Evolutionary conservation across 2,888 invertebrate genomes (phyloP).

Genomic region (Plagodis dolabraria): DNA sequence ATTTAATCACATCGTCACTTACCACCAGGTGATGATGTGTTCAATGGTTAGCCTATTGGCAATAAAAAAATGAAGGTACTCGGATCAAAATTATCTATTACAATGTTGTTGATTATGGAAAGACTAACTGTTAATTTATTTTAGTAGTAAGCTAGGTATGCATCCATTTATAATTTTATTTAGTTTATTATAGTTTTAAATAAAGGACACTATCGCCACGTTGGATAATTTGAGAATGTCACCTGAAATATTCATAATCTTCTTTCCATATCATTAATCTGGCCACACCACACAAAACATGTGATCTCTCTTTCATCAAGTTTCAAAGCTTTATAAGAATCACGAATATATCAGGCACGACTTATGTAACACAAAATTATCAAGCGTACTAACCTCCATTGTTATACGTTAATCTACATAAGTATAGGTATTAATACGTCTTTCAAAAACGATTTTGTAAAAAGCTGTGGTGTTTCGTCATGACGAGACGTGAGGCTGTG

Average conservation of each 20-base stretch:
- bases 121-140: not conserved
- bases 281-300: slow-evolving; percentile 41
- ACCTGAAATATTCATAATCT: not conserved
- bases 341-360: slow-evolving; percentile 69
- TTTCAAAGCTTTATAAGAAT: slow-evolving; percentile 61
- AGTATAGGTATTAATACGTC: slow-evolving; percentile 82
- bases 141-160: not conserved
- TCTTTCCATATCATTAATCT: slow-evolving; percentile 22
- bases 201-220: too few relatives aligned
- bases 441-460: slow-evolving; percentile 80
- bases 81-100: too few relatives aligned
- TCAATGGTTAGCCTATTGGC: too few relatives aligned
- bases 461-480: slow-evolving; percentile 74
- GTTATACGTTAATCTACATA: slow-evolving; percentile 80
- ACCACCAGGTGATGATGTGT: too few relatives aligned
- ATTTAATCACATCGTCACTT: too few relatives aligned
- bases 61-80: too few relatives aligned
- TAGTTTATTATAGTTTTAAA: too few relatives aligned
- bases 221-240: too few relatives aligned
- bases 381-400: slow-evolving; percentile 76
- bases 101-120: too few relatives aligned
- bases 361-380: slow-evolving; percentile 70
- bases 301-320: slow-evolving; percentile 72
- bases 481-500: slow-evolving; percentile 40
- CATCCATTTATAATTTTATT: too few relatives aligned